Evolutionary conservation across 2,113 vertebrate species (phyloP), one percentile per base, ranked within the genome.

Genomic region (Climacteris rufus): DNA sequence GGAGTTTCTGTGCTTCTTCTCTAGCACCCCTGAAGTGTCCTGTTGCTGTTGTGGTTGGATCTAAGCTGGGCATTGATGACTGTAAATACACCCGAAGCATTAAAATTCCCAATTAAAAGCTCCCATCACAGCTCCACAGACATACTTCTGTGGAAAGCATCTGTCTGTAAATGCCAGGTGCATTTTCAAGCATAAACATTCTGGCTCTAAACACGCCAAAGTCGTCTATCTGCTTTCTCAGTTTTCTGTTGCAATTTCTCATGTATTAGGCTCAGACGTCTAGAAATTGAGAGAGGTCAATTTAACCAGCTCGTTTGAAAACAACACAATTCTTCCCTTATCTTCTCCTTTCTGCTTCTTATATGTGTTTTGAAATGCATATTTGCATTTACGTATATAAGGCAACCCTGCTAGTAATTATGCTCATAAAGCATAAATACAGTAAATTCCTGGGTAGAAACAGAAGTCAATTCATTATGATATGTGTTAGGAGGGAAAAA

Each of bases 21-120:
- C 27, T 24, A 47, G 39, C 50, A 30, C 20, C 28, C 4, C 13
- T 81, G 15, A 83, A 30, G 6, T 60, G 6, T 47, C 30, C 15
- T 80, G 15, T 61, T 49, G 50, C 40, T 50, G 2, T n/a, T 0
- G 0, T 15, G 33, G 66, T 1, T 5, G 3, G 18, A 39, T 60
- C 49, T 49, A 20, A 71, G 17, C 8, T 2, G 1, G 1, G 10
- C 10, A 54, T 17, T 1, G 0, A 35, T 42, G 20, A 18, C 39
- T 54, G 11, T 31, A 42, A 17, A 50, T 4, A 22, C 5, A 59
- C 6, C 17, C 31, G n/a, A 47, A 35, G 3, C 9, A 39, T 4
- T 44, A 35, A 83, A 91, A 82, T 54, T 68, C 31, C n/a, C 37
- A 17, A 63, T 18, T n/a, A 39, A 90, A 59, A 85, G 2, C 24